Evolutionary conservation across 1,140 invertebrate species (phyloP).

Genomic region (Sitobion miscanthi): DNA sequence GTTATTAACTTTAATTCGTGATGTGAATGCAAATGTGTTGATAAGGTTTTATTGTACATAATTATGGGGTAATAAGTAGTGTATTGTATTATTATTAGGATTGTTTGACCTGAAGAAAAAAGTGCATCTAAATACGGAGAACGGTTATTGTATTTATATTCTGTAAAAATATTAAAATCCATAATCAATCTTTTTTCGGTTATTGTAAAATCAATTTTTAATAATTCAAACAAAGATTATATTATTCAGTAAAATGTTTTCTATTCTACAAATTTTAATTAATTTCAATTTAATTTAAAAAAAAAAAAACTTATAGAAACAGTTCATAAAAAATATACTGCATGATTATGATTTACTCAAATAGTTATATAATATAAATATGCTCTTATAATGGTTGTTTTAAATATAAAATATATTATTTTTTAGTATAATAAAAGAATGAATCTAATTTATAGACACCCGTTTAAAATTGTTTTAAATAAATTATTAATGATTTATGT

Average conservation of each 20-base stretch:
- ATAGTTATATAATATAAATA: not conserved
- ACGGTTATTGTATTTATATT: not conserved
- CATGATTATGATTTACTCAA: not conserved
- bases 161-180: too few relatives aligned
- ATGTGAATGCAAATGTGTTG: not conserved
- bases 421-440: not conserved
- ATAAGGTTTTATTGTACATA: not conserved
- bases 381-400: not conserved
- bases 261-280: too few relatives aligned
- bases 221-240: not conserved
- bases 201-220: not conserved
- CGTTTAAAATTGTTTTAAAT: not conserved
- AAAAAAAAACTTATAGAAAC: too few relatives aligned
- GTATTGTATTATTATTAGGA: not conserved
- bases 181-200: not conserved
- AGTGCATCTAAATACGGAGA: not conserved
- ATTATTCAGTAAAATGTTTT: too few relatives aligned
- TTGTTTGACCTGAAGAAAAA: not conserved
- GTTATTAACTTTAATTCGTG: not conserved
- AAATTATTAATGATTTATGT: not conserved
- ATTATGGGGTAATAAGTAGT: not conserved
- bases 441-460: not conserved
- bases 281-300: too few relatives aligned
- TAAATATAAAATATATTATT: not conserved
- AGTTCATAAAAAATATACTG: too few relatives aligned